Evolutionary conservation across 2,797 vertebrate genomes (phyloP).

Genomic region (Darevskia mixta): DNA sequence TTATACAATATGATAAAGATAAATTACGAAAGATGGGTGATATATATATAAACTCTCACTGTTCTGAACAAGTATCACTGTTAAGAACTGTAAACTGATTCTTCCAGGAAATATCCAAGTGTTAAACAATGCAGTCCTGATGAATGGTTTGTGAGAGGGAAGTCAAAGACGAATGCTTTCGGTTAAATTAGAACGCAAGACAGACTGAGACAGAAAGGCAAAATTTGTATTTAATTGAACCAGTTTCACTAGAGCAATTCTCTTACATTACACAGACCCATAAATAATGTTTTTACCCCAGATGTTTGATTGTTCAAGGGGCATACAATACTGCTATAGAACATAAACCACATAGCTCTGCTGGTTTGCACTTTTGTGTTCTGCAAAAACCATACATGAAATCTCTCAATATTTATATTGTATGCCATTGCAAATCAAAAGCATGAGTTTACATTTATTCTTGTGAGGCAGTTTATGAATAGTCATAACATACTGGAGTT

Average conservation of each 20-base stretch:
- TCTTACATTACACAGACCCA: not conserved
- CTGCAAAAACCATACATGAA: conserved; percentile 18
- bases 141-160: not conserved
- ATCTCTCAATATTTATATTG: not conserved
- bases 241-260: not conserved
- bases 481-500: not conserved
- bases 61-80: not conserved
- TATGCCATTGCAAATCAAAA: not conserved
- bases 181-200: not conserved
- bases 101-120: not conserved
- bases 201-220: not conserved
- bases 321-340: not conserved
- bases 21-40: not conserved
- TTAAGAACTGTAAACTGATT: conserved; percentile 7
- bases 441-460: not conserved
- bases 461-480: not conserved
- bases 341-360: not conserved
- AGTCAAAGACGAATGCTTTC: not conserved
- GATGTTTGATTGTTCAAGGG: not conserved
- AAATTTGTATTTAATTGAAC: not conserved
- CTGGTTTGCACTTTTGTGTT: not conserved
- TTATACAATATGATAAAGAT: conserved; percentile 6
- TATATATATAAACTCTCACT: not conserved
- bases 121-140: not conserved
- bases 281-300: not conserved